Percentiles rank a stretch among this genome's conserved stretches.
Evolutionary conservation across 2,888 invertebrate species (phyloP).

Genomic region (Xanthia icteritia): DNA sequence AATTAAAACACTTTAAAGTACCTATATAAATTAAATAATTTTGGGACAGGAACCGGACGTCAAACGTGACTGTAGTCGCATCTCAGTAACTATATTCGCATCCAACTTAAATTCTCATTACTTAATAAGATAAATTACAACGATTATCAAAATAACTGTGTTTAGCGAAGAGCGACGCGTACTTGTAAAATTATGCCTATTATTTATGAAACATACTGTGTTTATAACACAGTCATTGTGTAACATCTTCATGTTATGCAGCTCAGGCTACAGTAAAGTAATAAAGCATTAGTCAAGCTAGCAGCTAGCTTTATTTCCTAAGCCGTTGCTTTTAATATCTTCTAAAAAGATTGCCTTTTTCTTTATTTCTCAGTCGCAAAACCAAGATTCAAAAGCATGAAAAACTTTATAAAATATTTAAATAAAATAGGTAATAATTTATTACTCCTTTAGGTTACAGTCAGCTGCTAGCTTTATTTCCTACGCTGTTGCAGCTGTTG

Average conservation of each 20-base stretch:
- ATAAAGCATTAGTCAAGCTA: constrained; percentile 10
- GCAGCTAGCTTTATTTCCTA: not conserved
- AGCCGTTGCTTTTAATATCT: not conserved
- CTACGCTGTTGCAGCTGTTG: not conserved
- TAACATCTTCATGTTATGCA: constrained; percentile 42
- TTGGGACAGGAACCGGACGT: not conserved
- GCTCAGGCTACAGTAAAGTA: constrained; percentile 13
- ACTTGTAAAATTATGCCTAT: constrained; percentile 51
- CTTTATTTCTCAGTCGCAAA: not conserved
- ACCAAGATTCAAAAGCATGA: not conserved
- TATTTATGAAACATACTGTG: constrained; percentile 54
- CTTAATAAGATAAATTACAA: constrained; percentile 46
- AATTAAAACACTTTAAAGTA: not conserved
- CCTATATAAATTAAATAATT: not conserved
- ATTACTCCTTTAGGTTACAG: not conserved
- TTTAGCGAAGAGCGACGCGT: constrained; percentile 33
- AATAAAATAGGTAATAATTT: not conserved
- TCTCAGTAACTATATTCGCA: not conserved
- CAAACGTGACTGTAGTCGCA: no score
- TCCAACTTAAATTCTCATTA: constrained; percentile 22
- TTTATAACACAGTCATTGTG: constrained; percentile 42
- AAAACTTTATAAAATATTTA: not conserved
- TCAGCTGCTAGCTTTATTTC: not conserved
- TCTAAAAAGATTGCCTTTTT: not conserved
- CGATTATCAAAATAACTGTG: constrained; percentile 53